A percentile compares a stretch with the other conserved stretches of the same genome.
Conservation (phyloP, 1,140 invertebrate species). For the Caerostris extrusa region DNA sequence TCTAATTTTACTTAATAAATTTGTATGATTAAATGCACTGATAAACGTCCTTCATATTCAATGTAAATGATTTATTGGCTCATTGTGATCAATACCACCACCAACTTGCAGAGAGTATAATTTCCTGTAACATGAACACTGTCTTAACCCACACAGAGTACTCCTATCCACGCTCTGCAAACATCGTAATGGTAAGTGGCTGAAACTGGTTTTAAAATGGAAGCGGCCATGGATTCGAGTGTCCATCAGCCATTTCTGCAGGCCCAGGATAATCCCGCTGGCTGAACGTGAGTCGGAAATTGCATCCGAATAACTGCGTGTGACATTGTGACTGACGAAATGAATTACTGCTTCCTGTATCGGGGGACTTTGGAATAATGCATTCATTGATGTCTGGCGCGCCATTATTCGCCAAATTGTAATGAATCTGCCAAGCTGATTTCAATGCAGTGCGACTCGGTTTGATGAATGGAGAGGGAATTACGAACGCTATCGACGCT, state of each 20-base stretch:
- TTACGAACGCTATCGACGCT: not conserved
- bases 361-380: slow-evolving; percentile 1
- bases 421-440: not conserved
- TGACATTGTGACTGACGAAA: slow-evolving; percentile 11
- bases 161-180: not conserved
- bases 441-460: not conserved
- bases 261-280: not conserved
- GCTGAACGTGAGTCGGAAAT: not conserved
- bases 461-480: not conserved
- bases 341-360: not conserved
- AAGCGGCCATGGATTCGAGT: not conserved
- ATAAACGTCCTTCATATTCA: too few species aligned
- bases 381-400: slow-evolving; percentile 14
- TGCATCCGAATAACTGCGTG: slow-evolving; percentile 8
- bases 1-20: too few species aligned
- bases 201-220: slow-evolving; percentile 25
- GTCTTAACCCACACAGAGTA: too few species aligned
- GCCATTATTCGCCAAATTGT: not conserved
- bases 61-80: too few species aligned
- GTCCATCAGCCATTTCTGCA: not conserved
- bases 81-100: too few species aligned
- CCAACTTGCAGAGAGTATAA: too few species aligned
- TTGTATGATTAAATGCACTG: too few species aligned
- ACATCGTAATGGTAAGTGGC: not conserved
- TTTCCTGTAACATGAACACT: too few species aligned